phyloP scores from a whole-genome alignment of 2,113 vertebrate genomes.

The Shinisaurus crocodilurus region DNA sequence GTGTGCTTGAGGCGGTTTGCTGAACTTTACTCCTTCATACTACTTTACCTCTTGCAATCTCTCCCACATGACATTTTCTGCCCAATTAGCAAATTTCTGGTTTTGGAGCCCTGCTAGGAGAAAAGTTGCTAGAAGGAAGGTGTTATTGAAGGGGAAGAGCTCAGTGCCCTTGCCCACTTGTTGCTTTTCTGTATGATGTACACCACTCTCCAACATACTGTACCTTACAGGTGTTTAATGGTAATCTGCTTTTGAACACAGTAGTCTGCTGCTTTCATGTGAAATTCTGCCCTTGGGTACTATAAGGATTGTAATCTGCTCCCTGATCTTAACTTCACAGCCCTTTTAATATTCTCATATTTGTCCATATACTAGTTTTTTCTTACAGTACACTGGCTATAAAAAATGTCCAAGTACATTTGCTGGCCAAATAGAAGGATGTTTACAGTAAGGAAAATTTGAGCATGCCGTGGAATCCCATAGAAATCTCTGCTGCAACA shows the following conservation, averaged over 20 bases:
- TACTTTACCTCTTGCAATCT: background rate
- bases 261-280: background rate
- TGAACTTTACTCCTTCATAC: background rate
- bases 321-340: background rate
- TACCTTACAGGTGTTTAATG: background rate
- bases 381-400: background rate
- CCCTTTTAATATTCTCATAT: background rate
- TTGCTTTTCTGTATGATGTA: background rate
- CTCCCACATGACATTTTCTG: background rate
- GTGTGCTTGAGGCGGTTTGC: background rate
- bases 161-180: background rate
- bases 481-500: background rate
- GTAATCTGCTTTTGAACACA: background rate
- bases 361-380: background rate
- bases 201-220: background rate
- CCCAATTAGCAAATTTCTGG: background rate
- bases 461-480: slow-evolving; percentile 15
- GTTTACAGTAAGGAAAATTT: background rate
- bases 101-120: background rate
- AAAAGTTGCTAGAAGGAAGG: background rate
- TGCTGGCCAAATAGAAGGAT: background rate
- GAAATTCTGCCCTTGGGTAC: background rate
- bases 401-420: background rate
- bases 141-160: background rate
- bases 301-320: background rate